Percentiles rank a stretch among this genome's conserved stretches.
Conservation (phyloP, 2,797 vertebrate genomes). For the Trematomus bernacchii region DNA sequence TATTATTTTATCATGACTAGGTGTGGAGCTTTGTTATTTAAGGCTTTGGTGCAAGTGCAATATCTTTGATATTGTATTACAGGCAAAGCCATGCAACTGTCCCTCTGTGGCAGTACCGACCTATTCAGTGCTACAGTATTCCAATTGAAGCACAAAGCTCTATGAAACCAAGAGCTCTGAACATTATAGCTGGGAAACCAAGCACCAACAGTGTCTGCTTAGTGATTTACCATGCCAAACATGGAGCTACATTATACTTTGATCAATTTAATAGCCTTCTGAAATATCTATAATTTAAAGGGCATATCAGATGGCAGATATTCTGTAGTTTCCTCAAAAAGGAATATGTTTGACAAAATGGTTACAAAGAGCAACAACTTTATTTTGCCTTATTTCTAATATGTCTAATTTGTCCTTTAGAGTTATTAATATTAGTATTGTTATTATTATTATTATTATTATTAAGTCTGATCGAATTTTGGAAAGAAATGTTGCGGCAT, state of each 20-base stretch:
- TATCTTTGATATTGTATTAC: conserved; percentile 78
- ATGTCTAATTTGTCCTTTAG: conserved; percentile 12
- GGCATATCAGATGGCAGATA: conserved; percentile 44
- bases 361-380: not conserved
- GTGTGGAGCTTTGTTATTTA: conserved; percentile 69
- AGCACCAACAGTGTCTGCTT: conserved; percentile 57
- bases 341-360: conserved; percentile 3
- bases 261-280: conserved; percentile 61
- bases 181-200: conserved; percentile 73
- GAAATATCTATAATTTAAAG: conserved; percentile 56
- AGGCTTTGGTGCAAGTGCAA: conserved; percentile 65
- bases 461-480: not conserved
- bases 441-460: not conserved
- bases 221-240: conserved; percentile 62
- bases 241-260: conserved; percentile 55
- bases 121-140: conserved; percentile 61
- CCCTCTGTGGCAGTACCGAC: conserved; percentile 66
- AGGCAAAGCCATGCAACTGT: conserved; percentile 55
- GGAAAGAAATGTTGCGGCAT: conserved; percentile 21
- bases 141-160: conserved; percentile 52
- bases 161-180: conserved; percentile 69
- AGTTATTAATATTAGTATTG: no score
- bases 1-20: conserved; percentile 71
- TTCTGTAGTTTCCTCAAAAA: conserved; percentile 32
- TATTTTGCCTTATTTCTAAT: not conserved